Percentiles rank a stretch among this genome's conserved stretches.
phyloP scores from a whole-genome alignment of 2,888 invertebrate species.

The Hypomecis punctinalis region DNA sequence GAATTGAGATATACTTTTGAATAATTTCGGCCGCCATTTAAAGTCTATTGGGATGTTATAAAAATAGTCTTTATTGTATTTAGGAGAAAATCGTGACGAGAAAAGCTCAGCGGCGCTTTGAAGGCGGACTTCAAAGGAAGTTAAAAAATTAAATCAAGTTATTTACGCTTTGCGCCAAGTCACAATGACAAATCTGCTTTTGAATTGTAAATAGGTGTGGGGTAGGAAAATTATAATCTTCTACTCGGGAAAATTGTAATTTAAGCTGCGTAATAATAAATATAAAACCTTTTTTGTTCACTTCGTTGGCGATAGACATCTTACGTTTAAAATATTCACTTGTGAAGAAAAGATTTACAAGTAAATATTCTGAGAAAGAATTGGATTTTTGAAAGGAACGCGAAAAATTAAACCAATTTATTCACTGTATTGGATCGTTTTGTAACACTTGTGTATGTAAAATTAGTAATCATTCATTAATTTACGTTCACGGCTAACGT shows the following conservation, averaged over 20 bases:
- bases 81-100: conserved; percentile 31
- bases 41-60: conserved; percentile 33
- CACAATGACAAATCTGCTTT: conserved; percentile 39
- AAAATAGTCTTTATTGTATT: conserved; percentile 34
- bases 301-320: background rate
- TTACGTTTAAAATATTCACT: background rate
- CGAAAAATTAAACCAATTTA: background rate
- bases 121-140: conserved; percentile 33
- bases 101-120: conserved; percentile 28
- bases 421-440: too few relatives aligned
- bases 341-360: background rate
- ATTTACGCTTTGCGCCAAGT: conserved; percentile 41
- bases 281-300: conserved; percentile 11
- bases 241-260: conserved; percentile 9
- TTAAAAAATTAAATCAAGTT: conserved; percentile 45
- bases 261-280: conserved; percentile 14
- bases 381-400: background rate
- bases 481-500: too few relatives aligned
- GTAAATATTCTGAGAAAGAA: background rate
- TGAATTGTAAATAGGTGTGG: conserved; percentile 34
- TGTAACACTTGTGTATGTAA: too few relatives aligned
- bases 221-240: conserved; percentile 27
- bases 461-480: too few relatives aligned
- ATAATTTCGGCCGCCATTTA: conserved; percentile 29
- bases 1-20: conserved; percentile 28